phyloP scores from a whole-genome alignment of 2,888 invertebrate genomes.

The Parnassius apollo region DNA sequence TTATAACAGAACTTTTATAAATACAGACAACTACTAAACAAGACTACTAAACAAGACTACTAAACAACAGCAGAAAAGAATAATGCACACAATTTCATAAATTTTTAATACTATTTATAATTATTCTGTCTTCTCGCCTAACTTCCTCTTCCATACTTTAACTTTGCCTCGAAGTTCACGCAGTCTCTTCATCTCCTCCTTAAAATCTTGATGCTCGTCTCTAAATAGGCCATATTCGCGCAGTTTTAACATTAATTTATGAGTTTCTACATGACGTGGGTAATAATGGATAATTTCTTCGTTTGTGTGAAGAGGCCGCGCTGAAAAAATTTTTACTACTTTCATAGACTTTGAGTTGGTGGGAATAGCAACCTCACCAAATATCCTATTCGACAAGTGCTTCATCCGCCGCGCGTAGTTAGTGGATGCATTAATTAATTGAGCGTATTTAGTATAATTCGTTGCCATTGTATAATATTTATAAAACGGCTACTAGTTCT shows the following conservation, averaged over 20 bases:
- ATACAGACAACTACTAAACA: neutral
- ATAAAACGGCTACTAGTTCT: no score
- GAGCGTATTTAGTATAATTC: slow-evolving; percentile 86
- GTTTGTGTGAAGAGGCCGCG: slow-evolving; percentile 87
- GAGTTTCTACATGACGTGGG: slow-evolving; percentile 90
- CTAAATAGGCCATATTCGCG: slow-evolving; percentile 90
- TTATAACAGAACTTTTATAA: neutral
- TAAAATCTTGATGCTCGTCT: slow-evolving; percentile 94
- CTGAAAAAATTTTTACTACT: slow-evolving; percentile 88
- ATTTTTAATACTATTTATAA: neutral
- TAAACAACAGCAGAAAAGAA: no score
- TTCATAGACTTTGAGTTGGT: slow-evolving; percentile 90
- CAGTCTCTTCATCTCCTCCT: slow-evolving; percentile 91
- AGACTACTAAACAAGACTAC: no score
- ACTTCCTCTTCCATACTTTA: slow-evolving; percentile 67
- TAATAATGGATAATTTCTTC: slow-evolving; percentile 90
- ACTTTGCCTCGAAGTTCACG: slow-evolving; percentile 89
- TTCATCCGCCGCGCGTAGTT: slow-evolving; percentile 93
- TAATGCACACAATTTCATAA: no score
- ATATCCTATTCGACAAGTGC: slow-evolving; percentile 91
- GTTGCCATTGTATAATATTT: slow-evolving; percentile 55
- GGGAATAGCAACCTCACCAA: slow-evolving; percentile 91
- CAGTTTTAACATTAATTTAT: slow-evolving; percentile 85
- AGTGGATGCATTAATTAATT: slow-evolving; percentile 85
- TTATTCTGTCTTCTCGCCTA: slow-evolving; percentile 28